Conservation (phyloP, 2,797 vertebrate species). For the Meriones psammophilus region DNA sequence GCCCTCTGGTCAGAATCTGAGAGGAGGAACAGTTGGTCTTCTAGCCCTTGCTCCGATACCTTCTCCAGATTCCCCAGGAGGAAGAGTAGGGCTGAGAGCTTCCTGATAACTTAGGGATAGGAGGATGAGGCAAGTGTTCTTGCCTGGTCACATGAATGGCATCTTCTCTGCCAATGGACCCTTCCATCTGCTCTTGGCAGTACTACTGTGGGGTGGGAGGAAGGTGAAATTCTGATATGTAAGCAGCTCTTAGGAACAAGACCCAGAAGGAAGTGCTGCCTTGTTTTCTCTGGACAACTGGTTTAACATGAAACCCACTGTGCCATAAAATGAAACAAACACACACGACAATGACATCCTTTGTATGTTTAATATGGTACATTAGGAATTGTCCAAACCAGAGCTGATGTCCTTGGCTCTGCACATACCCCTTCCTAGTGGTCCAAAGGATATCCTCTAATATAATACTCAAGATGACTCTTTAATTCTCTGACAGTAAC, state of each 20-base stretch:
- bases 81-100: background rate
- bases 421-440: background rate
- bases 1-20: background rate
- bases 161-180: background rate
- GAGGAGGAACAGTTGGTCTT: background rate
- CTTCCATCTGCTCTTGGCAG: background rate
- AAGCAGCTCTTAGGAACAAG: background rate
- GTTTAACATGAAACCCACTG: background rate
- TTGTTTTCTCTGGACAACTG: background rate
- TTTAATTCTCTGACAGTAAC: constrained; percentile 89
- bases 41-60: too few species aligned
- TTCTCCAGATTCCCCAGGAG: background rate
- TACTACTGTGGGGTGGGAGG: background rate
- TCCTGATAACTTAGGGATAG: background rate
- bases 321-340: constrained; percentile 30
- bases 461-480: constrained; percentile 87
- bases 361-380: constrained; percentile 85
- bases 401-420: constrained; percentile 70
- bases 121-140: rapidly evolving
- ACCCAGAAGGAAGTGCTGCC: background rate
- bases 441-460: constrained; percentile 44
- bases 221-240: background rate
- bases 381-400: constrained; percentile 77
- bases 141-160: background rate
- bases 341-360: constrained; percentile 75